These are phyloP conservation scores for Hesperophylax magnus DNA, from an alignment of 1,140 invertebrate species.

Conservation along the genomic window DNA sequence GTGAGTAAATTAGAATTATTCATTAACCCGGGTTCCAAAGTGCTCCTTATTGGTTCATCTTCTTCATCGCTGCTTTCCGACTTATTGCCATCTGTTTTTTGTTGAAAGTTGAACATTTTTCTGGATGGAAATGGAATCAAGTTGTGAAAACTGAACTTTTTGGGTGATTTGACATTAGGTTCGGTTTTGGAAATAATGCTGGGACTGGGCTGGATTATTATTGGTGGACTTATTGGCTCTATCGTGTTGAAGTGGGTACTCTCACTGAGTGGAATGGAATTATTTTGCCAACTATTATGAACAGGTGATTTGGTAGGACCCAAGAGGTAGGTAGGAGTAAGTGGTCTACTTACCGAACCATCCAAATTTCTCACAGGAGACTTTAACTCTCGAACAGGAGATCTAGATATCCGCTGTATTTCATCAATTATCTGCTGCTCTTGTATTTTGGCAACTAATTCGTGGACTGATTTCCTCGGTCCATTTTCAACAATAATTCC, in stretches of 20 bases:
- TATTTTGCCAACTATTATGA: conserved; percentile 51
- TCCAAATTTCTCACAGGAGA: conserved; percentile 44
- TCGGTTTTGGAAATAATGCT: conserved; percentile 56
- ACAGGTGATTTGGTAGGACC: conserved; percentile 29
- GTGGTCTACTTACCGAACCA: conserved; percentile 46
- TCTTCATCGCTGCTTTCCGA: conserved; percentile 74
- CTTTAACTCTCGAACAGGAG: conserved; percentile 49
- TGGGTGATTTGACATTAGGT: conserved; percentile 61
- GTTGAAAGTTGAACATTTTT: conserved; percentile 67
- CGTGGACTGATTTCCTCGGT: conserved; percentile 71
- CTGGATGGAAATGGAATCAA: conserved; percentile 69
- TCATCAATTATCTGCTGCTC: conserved; percentile 63
- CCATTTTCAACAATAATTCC: conserved; percentile 43
- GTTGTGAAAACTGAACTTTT: conserved; percentile 69
- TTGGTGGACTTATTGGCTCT: conserved; percentile 50
- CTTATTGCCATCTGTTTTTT: conserved; percentile 68
- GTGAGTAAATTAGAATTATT: conserved; percentile 70
- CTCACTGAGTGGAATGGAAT: conserved; percentile 56
- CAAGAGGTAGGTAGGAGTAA: conserved; percentile 49
- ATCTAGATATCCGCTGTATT: conserved; percentile 50
- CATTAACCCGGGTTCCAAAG: conserved; percentile 70
- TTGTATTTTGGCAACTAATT: conserved; percentile 73
- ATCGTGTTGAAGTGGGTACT: conserved; percentile 56
- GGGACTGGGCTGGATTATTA: conserved; percentile 42
- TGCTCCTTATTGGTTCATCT: conserved; percentile 69